Percentiles rank a stretch among this genome's conserved stretches.
Evolutionary conservation across 2,113 vertebrate genomes (phyloP).

Genomic region (Austrofundulus limnaeus): DNA sequence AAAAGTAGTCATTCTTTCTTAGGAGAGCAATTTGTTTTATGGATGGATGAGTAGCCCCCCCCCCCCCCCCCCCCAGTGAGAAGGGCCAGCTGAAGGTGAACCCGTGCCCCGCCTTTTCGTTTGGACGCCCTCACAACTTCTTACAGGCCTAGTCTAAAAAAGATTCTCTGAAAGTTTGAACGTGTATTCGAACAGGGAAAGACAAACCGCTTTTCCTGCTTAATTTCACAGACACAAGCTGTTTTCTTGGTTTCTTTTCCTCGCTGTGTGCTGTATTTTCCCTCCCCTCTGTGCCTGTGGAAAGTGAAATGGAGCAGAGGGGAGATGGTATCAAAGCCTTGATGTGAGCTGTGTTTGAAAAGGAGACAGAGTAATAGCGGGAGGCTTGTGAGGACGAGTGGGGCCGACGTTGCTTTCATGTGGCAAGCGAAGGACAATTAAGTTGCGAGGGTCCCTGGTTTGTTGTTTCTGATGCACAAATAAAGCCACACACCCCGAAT

Average conservation of each 20-base stretch:
- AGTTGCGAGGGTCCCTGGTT: slow-evolving; percentile 18
- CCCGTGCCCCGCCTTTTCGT: slow-evolving; percentile 25
- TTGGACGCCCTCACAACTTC: slow-evolving; percentile 20
- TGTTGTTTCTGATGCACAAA: neutral
- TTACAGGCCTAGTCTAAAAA: neutral
- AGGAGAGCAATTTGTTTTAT: slow-evolving; percentile 58
- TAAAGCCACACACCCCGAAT: slow-evolving; percentile 18
- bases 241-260: slow-evolving; percentile 1
- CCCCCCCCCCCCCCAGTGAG: slow-evolving; percentile 32
- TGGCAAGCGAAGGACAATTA: slow-evolving; percentile 52
- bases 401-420: slow-evolving; percentile 45
- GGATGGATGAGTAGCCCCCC: slow-evolving; percentile 51
- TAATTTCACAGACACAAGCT: slow-evolving; percentile 10
- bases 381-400: slow-evolving; percentile 28
- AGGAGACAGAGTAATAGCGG: slow-evolving; percentile 34
- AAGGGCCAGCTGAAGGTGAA: slow-evolving; percentile 23
- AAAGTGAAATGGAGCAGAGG: slow-evolving; percentile 59
- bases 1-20: slow-evolving; percentile 51
- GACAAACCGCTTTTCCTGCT: slow-evolving; percentile 12
- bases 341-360: slow-evolving; percentile 58
- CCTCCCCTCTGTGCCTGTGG: slow-evolving; percentile 28
- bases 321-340: slow-evolving; percentile 54
- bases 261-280: slow-evolving; percentile 28
- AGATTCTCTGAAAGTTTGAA: neutral
- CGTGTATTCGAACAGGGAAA: neutral